These are phyloP conservation scores for Hylomyscus alleni DNA, from an alignment of 2,797 vertebrate genomes.

Conservation along the genomic window DNA sequence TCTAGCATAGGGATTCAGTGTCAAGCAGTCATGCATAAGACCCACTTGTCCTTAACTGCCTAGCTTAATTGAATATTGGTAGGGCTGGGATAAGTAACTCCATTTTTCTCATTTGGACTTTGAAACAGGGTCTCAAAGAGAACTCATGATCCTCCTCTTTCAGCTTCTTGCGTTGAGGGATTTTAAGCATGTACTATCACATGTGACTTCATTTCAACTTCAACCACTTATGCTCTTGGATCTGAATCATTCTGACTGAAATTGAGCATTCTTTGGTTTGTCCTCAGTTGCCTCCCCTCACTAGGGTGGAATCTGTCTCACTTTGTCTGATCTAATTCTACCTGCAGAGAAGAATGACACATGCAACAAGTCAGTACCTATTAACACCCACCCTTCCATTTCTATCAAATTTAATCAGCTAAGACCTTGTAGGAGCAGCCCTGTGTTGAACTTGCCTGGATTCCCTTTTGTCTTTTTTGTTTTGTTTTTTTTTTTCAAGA, in stretches of 20 bases:
- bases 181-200: neutral
- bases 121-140: neutral
- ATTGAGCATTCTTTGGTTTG: neutral
- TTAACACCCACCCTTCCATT: neutral
- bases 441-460: neutral
- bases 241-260: neutral
- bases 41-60: neutral
- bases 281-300: neutral
- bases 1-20: neutral
- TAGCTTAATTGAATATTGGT: neutral
- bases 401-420: neutral
- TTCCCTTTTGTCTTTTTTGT: no score
- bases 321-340: neutral
- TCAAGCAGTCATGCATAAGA: neutral
- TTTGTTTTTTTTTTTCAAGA: neutral
- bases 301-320: neutral
- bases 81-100: no score
- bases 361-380: neutral
- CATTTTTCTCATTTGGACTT: neutral
- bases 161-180: neutral
- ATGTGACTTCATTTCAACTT: neutral
- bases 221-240: neutral
- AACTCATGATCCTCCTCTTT: neutral
- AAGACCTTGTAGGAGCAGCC: neutral
- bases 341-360: neutral